phyloP scores from a whole-genome alignment of 2,888 invertebrate species.

The Apotomis capreana region DNA sequence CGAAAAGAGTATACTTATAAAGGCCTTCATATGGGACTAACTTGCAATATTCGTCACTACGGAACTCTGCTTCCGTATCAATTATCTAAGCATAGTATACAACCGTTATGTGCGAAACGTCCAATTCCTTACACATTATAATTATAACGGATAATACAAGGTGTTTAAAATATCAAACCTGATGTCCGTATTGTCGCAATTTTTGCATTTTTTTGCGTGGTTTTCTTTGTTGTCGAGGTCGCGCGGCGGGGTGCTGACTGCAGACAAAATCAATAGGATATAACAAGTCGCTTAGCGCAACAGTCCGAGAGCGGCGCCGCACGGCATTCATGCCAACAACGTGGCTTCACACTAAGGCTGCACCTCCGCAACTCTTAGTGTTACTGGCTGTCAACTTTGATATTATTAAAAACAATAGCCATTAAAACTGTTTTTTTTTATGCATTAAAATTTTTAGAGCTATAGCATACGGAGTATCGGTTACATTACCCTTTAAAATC shows the following conservation, averaged over 20 bases:
- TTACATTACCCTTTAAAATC: slow-evolving; percentile 2
- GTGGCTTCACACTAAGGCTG: slow-evolving; percentile 28
- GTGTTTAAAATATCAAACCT: slow-evolving; percentile 53
- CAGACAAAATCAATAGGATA: slow-evolving; percentile 50
- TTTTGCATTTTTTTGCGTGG: slow-evolving; percentile 58
- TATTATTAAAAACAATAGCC: background rate
- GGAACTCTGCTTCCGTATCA: background rate
- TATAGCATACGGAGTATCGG: slow-evolving; percentile 21
- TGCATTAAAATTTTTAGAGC: slow-evolving; percentile 17
- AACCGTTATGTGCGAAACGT: background rate
- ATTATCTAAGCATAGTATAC: background rate
- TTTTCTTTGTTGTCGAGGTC: slow-evolving; percentile 46
- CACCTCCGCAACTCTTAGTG: slow-evolving; percentile 12
- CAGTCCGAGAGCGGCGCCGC: slow-evolving; percentile 24
- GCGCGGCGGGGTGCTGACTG: slow-evolving; percentile 51
- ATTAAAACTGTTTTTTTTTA: background rate
- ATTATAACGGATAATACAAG: slow-evolving; percentile 32
- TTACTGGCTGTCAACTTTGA: slow-evolving; percentile 16
- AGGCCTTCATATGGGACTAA: slow-evolving; percentile 1
- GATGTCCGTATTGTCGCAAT: slow-evolving; percentile 56
- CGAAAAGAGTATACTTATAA: background rate
- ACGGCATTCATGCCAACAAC: slow-evolving; percentile 16
- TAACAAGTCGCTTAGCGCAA: slow-evolving; percentile 50
- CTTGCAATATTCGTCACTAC: background rate
- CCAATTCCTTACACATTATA: slow-evolving; percentile 4